phyloP scores from a whole-genome alignment of 2,113 vertebrate species.

The Campylomormyrus tamandua region DNA sequence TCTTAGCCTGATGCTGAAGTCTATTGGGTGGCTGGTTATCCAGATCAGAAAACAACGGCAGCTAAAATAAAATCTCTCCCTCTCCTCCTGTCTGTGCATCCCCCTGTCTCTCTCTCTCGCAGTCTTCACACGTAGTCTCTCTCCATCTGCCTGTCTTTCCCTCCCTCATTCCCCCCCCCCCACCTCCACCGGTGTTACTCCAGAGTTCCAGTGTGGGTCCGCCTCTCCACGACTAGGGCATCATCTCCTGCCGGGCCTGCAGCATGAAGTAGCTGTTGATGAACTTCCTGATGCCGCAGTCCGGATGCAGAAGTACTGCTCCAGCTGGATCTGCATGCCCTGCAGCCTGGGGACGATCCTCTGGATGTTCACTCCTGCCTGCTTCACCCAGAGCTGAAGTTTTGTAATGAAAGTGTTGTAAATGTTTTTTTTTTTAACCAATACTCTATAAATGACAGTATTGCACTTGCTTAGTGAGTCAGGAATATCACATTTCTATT shows the following conservation, averaged over 20 bases:
- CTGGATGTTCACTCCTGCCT: slow-evolving; percentile 65
- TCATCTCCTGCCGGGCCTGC: slow-evolving; percentile 51
- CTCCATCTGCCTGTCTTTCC: neutral
- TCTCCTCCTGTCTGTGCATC: neutral
- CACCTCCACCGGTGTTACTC: slow-evolving; percentile 36
- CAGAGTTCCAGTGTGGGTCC: slow-evolving; percentile 50
- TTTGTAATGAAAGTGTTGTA: neutral
- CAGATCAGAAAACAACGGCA: neutral
- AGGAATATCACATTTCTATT: no score
- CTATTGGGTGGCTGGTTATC: neutral
- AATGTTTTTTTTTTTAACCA: neutral
- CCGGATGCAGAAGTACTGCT: slow-evolving; percentile 60
- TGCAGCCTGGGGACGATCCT: slow-evolving; percentile 59
- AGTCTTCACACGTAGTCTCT: neutral
- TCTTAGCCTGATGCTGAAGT: neutral
- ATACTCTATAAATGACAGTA: neutral
- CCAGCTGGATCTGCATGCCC: slow-evolving; percentile 40
- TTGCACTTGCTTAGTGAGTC: neutral
- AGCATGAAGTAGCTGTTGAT: slow-evolving; percentile 70
- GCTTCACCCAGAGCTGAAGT: slow-evolving; percentile 56
- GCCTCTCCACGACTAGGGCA: slow-evolving; percentile 31
- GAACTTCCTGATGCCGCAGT: slow-evolving; percentile 64
- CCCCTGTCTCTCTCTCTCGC: neutral
- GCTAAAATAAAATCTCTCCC: neutral
- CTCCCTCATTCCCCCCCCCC: neutral